phyloP scores from a whole-genome alignment of 2,113 vertebrate genomes.

The Gnathonemus echidnorhynchus region DNA sequence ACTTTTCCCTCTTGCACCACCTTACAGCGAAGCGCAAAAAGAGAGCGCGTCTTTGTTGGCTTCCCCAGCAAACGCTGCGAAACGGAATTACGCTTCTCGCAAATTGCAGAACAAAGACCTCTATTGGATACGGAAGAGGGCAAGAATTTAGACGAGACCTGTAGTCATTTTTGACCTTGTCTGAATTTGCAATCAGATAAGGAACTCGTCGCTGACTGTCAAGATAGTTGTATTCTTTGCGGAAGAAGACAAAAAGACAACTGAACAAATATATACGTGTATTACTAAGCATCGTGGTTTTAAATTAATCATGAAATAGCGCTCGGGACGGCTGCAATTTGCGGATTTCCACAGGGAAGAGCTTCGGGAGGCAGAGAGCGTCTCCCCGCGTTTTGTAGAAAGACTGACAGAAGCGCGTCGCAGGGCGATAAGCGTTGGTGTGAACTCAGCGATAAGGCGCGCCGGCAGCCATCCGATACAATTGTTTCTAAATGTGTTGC shows the following conservation, averaged over 20 bases:
- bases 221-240: conserved; percentile 2
- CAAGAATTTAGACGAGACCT: not conserved
- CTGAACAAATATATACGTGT: not conserved
- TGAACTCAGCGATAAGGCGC: conserved; percentile 9
- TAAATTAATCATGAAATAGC: not conserved
- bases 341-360: not conserved
- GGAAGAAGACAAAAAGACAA: conserved; percentile 14
- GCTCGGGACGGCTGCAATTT: not conserved
- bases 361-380: not conserved
- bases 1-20: conserved; percentile 44
- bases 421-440: not conserved
- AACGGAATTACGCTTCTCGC: conserved; percentile 34
- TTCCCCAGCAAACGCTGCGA: conserved; percentile 34
- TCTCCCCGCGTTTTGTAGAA: conserved; percentile 14
- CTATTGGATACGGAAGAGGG: not conserved
- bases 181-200: conserved; percentile 20
- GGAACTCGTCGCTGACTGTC: conserved; percentile 14
- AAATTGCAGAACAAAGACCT: conserved; percentile 1
- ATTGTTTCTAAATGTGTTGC: not conserved
- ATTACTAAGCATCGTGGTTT: not conserved
- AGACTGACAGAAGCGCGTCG: conserved; percentile 6
- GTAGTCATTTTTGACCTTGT: conserved; percentile 1
- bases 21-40: conserved; percentile 34
- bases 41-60: conserved; percentile 32
- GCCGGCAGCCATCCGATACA: not conserved